Percentiles rank a stretch among this genome's conserved stretches.
Evolutionary conservation across 2,888 invertebrate species (phyloP).

Genomic region (Ecliptopera silaceata): DNA sequence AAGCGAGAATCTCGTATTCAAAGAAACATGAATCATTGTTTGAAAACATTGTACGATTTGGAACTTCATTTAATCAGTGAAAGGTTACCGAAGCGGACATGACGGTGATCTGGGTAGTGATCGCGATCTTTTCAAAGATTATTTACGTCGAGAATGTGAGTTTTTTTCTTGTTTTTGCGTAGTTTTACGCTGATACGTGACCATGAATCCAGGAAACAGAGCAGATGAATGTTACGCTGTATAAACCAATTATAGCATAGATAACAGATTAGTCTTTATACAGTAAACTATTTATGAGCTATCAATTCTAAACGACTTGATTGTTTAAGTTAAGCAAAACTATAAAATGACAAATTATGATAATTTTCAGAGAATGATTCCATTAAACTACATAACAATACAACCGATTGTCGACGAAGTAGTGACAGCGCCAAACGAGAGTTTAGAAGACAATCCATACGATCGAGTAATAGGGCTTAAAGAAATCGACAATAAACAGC

Average conservation of each 20-base stretch:
- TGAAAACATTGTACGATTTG: conserved; percentile 50
- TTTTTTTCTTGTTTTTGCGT: not conserved
- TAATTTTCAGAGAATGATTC: conserved; percentile 55
- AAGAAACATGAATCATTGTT: conserved; percentile 48
- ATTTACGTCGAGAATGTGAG: conserved; percentile 55
- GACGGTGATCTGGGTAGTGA: conserved; percentile 46
- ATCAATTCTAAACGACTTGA: too few relatives aligned
- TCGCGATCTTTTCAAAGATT: conserved; percentile 46
- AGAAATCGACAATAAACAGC: conserved; percentile 42
- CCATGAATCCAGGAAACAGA: too few relatives aligned
- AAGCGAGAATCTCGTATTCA: conserved; percentile 51
- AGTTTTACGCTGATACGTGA: too few relatives aligned
- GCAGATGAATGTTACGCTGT: too few relatives aligned
- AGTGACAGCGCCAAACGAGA: conserved; percentile 33
- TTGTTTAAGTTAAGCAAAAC: too few relatives aligned
- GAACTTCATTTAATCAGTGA: conserved; percentile 43
- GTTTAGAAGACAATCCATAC: conserved; percentile 35
- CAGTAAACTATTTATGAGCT: too few relatives aligned
- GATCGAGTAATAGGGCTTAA: conserved; percentile 47
- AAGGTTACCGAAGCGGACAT: conserved; percentile 49
- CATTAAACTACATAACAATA: conserved; percentile 44
- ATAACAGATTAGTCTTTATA: too few relatives aligned
- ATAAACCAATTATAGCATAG: too few relatives aligned
- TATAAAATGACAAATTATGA: not conserved
- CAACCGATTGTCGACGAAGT: conserved; percentile 37